Conservation (phyloP, 1,140 invertebrate species). For the Ooceraea biroi region DNA sequence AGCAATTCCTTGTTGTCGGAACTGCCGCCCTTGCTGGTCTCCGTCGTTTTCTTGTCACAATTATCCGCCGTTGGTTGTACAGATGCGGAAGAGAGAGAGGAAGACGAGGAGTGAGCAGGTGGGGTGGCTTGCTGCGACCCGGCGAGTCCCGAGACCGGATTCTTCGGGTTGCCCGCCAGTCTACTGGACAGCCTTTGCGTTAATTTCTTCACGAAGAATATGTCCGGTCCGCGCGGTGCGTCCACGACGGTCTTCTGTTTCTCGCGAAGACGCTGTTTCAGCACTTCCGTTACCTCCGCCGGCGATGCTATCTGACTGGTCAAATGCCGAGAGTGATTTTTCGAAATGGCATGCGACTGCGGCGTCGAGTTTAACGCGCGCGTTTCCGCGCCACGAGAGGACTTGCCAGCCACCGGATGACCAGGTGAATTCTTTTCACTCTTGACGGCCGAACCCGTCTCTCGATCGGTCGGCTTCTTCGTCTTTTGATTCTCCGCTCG, state of each 20-base stretch:
- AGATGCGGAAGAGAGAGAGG: background rate
- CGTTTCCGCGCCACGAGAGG: background rate
- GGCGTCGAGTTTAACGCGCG: slow-evolving; percentile 28
- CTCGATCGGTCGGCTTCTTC: slow-evolving; percentile 20
- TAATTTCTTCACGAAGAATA: slow-evolving; percentile 86
- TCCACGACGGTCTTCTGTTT: slow-evolving; percentile 81
- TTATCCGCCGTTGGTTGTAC: background rate
- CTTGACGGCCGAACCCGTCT: background rate
- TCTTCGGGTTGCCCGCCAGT: slow-evolving; percentile 75
- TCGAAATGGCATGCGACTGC: slow-evolving; percentile 13
- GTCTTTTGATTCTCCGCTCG: slow-evolving; percentile 41
- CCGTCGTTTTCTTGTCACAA: slow-evolving; percentile 41
- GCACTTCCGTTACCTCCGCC: slow-evolving; percentile 82
- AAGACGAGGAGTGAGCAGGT: background rate
- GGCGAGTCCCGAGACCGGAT: slow-evolving; percentile 72
- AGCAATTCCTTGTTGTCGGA: slow-evolving; percentile 84
- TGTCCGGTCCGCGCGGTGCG: slow-evolving; percentile 81
- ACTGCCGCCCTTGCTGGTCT: slow-evolving; percentile 55
- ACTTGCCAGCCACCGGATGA: background rate
- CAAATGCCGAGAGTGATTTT: slow-evolving; percentile 75
- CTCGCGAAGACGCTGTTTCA: slow-evolving; percentile 82
- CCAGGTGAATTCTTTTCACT: background rate
- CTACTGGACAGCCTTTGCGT: slow-evolving; percentile 85
- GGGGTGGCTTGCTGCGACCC: slow-evolving; percentile 28
- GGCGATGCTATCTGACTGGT: slow-evolving; percentile 83